Base-by-base conservation (phyloP, 2,888 invertebrate genomes). In the Charanyca ferruginea region DNA sequence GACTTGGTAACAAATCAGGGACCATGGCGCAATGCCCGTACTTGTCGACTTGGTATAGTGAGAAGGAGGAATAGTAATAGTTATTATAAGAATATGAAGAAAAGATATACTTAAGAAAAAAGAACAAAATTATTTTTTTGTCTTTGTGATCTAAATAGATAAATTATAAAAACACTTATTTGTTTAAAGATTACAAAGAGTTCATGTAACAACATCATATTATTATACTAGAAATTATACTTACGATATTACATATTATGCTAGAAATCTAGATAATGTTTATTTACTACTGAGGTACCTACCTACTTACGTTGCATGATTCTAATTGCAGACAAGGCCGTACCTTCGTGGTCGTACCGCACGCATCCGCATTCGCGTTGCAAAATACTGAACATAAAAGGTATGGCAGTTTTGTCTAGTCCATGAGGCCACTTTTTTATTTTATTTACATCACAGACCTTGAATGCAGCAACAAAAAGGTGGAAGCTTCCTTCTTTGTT, bases 291-390 rank as follows among this genome's bases (percentile, higher is more conserved):
- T 38, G 13, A 38, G 5, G 16, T 38, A 38, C 38, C 32, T 32
- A 55, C 66, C 61, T 64, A n/a, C n/a, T n/a, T n/a, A n/a, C 76
- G 59, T 71, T 59, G 70, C 69, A 63, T 67, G 58, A 54, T 64
- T 63, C 72, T 76, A 64, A 77, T 65, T 62, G 63, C 32, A 64
- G 23, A 72, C 77, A 76, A 76, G 76, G 76, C 51, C 67, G 53
- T 41, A 61, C 44, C 23, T 38, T 38, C 38, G 38, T 16, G 76
- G 76, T 48, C 67, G 53, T 41, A 59, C 44, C 23, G 49, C 58
- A 67, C 42, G 67, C 64, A 77, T 76, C 77, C 76, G 76, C 77
- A 76, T 76, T 73, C 48, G 41, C 61, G 67, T 48, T 51, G 59
- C 75, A 66, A 71, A 66, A 75, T 66, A 65, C 59, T 32, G 22